Evolutionary conservation across 2,113 vertebrate genomes (phyloP).

Genomic region (Origma solitaria): DNA sequence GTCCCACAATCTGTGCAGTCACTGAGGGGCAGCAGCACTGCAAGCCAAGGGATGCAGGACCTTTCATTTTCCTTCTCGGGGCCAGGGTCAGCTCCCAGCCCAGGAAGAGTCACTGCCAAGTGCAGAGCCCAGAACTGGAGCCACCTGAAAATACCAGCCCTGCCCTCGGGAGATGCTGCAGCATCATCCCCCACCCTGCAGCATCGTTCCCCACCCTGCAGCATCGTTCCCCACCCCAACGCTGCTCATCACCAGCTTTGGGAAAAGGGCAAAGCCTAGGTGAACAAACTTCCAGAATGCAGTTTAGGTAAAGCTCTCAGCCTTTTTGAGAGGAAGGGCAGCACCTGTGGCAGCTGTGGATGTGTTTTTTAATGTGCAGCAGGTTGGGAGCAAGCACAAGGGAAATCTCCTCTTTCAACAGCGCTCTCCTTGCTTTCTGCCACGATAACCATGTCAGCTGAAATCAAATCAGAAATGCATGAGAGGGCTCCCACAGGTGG

Average conservation of each 20-base stretch:
- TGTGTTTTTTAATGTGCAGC: neutral
- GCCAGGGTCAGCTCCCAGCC: neutral
- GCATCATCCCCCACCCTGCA: neutral
- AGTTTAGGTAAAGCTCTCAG: neutral
- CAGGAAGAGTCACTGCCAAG: too few relatives aligned
- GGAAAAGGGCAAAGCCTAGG: neutral
- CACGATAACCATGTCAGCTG: neutral
- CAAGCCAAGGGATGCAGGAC: neutral
- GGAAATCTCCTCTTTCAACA: neutral
- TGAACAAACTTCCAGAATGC: neutral
- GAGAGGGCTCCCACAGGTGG: neutral
- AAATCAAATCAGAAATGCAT: neutral
- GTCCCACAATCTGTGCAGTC: neutral
- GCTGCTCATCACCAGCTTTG: neutral
- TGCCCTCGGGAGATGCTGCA: neutral
- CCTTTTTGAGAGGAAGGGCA: neutral
- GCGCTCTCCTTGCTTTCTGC: neutral
- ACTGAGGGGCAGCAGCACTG: neutral
- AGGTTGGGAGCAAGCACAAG: neutral
- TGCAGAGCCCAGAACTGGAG: too few relatives aligned
- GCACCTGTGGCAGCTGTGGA: neutral
- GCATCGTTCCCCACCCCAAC: conserved; percentile 3
- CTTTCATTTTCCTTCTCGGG: neutral
- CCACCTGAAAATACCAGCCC: too few relatives aligned
- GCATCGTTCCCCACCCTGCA: too few relatives aligned